phyloP scores from a whole-genome alignment of 1,140 invertebrate genomes.

The Mya arenaria region DNA sequence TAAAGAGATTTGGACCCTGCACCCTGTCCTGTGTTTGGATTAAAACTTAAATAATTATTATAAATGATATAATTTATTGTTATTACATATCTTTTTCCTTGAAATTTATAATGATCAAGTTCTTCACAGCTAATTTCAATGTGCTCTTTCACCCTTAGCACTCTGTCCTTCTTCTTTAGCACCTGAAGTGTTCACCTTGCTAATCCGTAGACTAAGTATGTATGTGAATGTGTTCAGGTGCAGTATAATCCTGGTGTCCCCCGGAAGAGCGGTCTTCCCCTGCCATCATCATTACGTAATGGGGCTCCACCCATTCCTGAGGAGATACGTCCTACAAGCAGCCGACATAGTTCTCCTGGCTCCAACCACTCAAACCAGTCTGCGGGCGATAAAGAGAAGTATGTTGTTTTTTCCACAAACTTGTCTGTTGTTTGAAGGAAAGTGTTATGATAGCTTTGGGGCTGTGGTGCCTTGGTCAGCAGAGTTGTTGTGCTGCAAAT shows the following conservation, averaged over 20 bases:
- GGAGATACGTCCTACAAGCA: constrained; percentile 66
- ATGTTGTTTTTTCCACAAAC: constrained; percentile 40
- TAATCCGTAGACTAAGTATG: too few relatives aligned
- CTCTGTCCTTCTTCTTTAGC: too few relatives aligned
- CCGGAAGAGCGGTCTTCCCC: constrained; percentile 65
- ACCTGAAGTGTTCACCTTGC: too few relatives aligned
- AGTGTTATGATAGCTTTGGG: background rate
- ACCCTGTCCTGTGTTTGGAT: too few relatives aligned
- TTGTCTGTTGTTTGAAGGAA: background rate
- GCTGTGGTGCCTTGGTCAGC: background rate
- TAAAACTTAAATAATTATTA: too few relatives aligned
- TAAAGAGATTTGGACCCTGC: too few relatives aligned
- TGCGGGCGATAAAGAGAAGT: constrained; percentile 75
- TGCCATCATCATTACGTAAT: constrained; percentile 53
- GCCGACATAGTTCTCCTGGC: constrained; percentile 59
- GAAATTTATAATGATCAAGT: too few relatives aligned
- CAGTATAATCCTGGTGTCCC: constrained; percentile 72
- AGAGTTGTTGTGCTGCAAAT: background rate
- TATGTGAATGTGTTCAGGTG: too few relatives aligned
- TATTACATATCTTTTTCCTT: too few relatives aligned
- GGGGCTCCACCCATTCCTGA: constrained; percentile 69
- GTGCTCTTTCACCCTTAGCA: too few relatives aligned
- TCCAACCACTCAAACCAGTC: constrained; percentile 62
- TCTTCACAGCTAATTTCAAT: too few relatives aligned
- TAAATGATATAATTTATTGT: too few relatives aligned